Evolutionary conservation across 2,888 invertebrate genomes (phyloP).

Genomic region (Catocala nupta): DNA sequence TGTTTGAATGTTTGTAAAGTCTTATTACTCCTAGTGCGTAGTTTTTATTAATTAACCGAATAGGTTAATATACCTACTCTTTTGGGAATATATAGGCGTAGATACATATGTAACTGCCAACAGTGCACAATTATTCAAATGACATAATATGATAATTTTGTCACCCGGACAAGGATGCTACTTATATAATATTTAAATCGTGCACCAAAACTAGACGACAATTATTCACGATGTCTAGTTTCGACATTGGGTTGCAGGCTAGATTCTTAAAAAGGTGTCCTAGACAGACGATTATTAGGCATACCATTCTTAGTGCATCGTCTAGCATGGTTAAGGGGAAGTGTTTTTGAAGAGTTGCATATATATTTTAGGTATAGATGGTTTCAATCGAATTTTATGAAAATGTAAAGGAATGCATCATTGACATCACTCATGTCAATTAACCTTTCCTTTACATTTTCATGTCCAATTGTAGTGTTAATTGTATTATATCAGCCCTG

Average conservation of each 20-base stretch:
- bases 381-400: too few species aligned
- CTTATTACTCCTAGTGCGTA: too few species aligned
- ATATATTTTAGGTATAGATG: background rate
- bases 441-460: too few species aligned
- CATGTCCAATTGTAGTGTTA: too few species aligned
- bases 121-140: background rate
- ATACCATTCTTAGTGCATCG: slow-evolving; percentile 67
- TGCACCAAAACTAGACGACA: slow-evolving; percentile 22
- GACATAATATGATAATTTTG: background rate
- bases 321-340: slow-evolving; percentile 68
- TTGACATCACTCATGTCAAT: too few species aligned
- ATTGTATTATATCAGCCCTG: too few species aligned
- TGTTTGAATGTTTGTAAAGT: too few species aligned
- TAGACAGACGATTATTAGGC: slow-evolving; percentile 66
- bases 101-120: background rate
- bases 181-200: slow-evolving; percentile 26
- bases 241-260: slow-evolving; percentile 47
- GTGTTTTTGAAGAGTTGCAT: slow-evolving; percentile 17
- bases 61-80: too few species aligned
- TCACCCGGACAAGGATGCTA: slow-evolving; percentile 7
- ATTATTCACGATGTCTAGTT: slow-evolving; percentile 42
- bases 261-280: slow-evolving; percentile 65
- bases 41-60: background rate
- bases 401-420: too few species aligned
- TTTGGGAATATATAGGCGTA: too few species aligned